phyloP scores from a whole-genome alignment of 2,113 vertebrate species.

The Protomyctophum bolini region DNA sequence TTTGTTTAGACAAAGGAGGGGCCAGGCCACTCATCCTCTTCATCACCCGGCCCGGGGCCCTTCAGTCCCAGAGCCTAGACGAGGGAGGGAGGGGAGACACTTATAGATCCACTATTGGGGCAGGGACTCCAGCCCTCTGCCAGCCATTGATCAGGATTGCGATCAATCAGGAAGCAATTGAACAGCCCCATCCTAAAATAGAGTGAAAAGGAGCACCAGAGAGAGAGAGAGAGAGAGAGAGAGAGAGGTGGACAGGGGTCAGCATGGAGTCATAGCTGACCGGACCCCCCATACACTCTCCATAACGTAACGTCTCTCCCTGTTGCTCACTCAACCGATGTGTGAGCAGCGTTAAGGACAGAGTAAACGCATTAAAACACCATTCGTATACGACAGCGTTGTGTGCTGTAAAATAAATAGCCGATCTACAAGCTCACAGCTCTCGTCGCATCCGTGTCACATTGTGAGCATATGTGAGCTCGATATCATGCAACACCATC shows the following conservation, averaged over 20 bases:
- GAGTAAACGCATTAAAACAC: no score
- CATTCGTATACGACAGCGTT: no score
- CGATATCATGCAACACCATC: no score
- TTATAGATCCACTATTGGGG: constrained; percentile 66
- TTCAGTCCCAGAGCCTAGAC: constrained; percentile 34
- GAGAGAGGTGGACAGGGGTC: constrained; percentile 35
- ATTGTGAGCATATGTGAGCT: no score
- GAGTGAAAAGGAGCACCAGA: constrained; percentile 57
- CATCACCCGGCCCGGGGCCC: neutral
- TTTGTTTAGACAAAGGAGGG: constrained; percentile 46
- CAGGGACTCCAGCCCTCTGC: constrained; percentile 66
- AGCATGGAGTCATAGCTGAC: constrained; percentile 40
- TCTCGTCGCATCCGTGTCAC: no score
- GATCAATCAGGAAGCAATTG: constrained; percentile 77
- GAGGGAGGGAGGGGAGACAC: constrained; percentile 49
- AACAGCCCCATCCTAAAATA: constrained; percentile 69
- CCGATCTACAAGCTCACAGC: no score
- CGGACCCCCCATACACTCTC: neutral
- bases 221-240: constrained; percentile 12
- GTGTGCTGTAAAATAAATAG: no score
- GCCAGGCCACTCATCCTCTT: constrained; percentile 31
- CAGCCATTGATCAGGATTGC: constrained; percentile 72
- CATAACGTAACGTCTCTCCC: neutral
- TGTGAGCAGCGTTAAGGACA: neutral
- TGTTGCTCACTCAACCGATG: constrained; percentile 22